Evolutionary conservation across 2,888 invertebrate species (phyloP).

Genomic region (Patella depressa): DNA sequence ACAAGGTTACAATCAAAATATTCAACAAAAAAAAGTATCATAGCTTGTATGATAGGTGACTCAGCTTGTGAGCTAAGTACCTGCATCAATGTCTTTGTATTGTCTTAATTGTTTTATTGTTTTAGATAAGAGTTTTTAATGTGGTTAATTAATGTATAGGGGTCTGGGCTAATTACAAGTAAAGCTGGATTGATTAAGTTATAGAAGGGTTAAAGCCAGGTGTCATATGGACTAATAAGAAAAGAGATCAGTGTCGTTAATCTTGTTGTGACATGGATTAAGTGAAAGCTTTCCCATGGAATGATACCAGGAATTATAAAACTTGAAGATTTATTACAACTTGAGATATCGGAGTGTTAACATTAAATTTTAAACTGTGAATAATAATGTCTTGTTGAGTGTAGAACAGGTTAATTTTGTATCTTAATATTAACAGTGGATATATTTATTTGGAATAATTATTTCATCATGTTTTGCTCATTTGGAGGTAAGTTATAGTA

Average conservation of each 20-base stretch:
- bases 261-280: constrained; percentile 10
- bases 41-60: not conserved
- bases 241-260: constrained; percentile 11
- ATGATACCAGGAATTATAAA: too few species aligned
- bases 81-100: not conserved
- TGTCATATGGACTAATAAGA: not conserved
- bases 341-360: too few species aligned
- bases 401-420: too few species aligned
- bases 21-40: not conserved
- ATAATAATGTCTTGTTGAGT: too few species aligned
- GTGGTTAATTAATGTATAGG: not conserved
- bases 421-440: too few species aligned
- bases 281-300: not conserved
- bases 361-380: too few species aligned
- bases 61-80: constrained; percentile 2
- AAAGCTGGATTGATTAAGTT: constrained; percentile 7
- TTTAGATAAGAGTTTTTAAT: not conserved
- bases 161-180: constrained; percentile 1
- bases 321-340: too few species aligned
- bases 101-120: constrained; percentile 8
- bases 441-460: too few species aligned
- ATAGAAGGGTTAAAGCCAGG: not conserved
- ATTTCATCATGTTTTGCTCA: not conserved
- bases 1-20: too few species aligned
- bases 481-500: not conserved